Base-by-base conservation (phyloP, 2,797 vertebrate genomes). In the Channallabes apus region DNA sequence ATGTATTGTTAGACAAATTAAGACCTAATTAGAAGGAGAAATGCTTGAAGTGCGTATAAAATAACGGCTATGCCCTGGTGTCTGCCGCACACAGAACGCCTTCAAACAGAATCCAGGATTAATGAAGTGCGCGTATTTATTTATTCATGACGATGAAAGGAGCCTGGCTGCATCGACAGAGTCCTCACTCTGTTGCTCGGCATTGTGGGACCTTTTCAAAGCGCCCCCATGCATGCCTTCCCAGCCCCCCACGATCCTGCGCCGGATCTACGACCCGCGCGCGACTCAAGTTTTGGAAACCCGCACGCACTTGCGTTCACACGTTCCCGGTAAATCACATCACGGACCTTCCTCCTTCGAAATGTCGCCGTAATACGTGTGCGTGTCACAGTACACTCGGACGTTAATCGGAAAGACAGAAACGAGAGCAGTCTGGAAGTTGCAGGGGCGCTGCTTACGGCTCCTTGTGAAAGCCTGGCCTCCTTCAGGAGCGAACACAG, bases 401-500 rank as follows among this genome's bases (percentile, higher is more conserved):
- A 8, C 27, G 58, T 68, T 69, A 58, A 82, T 27, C 29, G 27
- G 38, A n/a, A 58, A 24, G 20, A 35, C 64, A 62, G 73, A 56
- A 85, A 82, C 51, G 61, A 89, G 91, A 59, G 77, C 79, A 51
- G 82, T 82, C 88, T 71, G 87, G 80, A 8, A 84, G 88, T 87
- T 77, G 62, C 71, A 85, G 82, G 84, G 24, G 20, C 87, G 80
- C 67, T 41, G 76, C 64, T 41, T 12, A 0, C 73, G 82, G 84
- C 89, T 92, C 89, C 90, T 76, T 90, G 90, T 87, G 89, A 93
- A 95, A 91, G 94, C 92, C 93, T 92, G 94, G 86, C 88, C 90
- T 89, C 88, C 89, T 94, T 88, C 75, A 82, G 67, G 20, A 80
- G 68, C 85, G 59, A 54, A 82, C 83, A 90, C 88, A 58, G 85